Base-by-base conservation (phyloP, 37 sponge, comb jelly and placozoan species). In the Tethya wilhelma region DNA sequence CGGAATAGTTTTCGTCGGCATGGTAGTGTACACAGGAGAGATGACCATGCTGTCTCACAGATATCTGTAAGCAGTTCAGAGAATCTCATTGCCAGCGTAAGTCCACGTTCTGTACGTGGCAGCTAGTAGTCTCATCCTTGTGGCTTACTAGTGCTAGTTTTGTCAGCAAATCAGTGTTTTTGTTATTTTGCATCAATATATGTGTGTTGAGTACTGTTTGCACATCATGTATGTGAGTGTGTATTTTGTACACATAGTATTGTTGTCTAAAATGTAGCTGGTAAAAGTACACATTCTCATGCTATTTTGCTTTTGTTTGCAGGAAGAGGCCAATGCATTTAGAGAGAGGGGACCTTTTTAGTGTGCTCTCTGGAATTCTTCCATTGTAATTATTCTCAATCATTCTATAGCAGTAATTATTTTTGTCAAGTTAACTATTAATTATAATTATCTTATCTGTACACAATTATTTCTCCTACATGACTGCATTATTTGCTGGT, bases 311-410 rank as follows among this genome's bases (percentile, higher is more conserved):
- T 23, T 53, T 46, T 73, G 23, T 36, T 42, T 31, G 36, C 33
- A 71, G 73, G 46, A 86, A 12, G 64, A 71, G 0, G 74, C 19
- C 29, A 31, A 59, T 25, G 4, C 39, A 29, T 86, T 79, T 43
- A 31, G 80, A 37, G 87, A 86, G 60, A 56, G 66, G 34, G 87
- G 87, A 62, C 87, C 79, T 6, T 78, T 86, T 39, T 86, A 72
- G 53, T 26, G 28, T 12, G 28, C 28, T n/a, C 28, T 25, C 28
- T n/a, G 28, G 22, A 6, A n/a, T n/a, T 60, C 26, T 60, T 12
- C n/a, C n/a, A n/a, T n/a, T n/a, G n/a, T n/a, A n/a, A n/a, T n/a
- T n/a, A n/a, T n/a, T n/a, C n/a, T n/a, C n/a, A n/a, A n/a, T n/a
- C n/a, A n/a, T n/a, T n/a, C n/a, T n/a, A n/a, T n/a, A n/a, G n/a